Conservation (phyloP, 2,888 invertebrate genomes). For the Serripes groenlandicus region DNA sequence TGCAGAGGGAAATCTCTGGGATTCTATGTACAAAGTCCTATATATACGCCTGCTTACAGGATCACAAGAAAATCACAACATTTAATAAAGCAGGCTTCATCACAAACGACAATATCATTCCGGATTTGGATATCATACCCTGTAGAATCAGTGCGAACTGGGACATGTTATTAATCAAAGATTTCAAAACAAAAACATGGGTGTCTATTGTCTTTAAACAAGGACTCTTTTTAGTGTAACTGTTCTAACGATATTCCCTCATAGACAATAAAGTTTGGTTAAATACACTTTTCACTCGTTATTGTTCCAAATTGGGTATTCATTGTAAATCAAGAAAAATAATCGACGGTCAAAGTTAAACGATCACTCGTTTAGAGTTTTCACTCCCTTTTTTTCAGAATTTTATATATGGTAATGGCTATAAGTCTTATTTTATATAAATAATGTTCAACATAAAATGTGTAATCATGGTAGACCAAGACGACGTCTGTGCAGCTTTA, state of each 20-base stretch:
- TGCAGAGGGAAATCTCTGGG: constrained; percentile 47
- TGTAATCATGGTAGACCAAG: no score
- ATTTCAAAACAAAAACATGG: constrained; percentile 62
- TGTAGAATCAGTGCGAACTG: constrained; percentile 56
- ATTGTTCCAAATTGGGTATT: no score
- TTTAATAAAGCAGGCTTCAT: constrained; percentile 62
- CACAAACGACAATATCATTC: constrained; percentile 59
- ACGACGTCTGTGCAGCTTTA: no score
- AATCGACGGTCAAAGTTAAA: no score
- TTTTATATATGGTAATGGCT: no score
- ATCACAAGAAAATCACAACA: constrained; percentile 56
- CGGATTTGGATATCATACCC: constrained; percentile 59
- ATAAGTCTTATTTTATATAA: no score
- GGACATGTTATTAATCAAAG: constrained; percentile 59
- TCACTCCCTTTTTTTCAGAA: no score
- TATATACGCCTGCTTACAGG: constrained; percentile 60
- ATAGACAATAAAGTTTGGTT: no score
- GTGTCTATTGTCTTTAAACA: constrained; percentile 52
- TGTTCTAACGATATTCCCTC: neutral
- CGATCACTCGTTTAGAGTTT: no score
- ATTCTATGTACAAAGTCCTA: constrained; percentile 50
- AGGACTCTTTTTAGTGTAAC: constrained; percentile 50
- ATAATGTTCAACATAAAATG: no score
- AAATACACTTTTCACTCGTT: neutral
- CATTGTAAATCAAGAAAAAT: no score